Base-by-base conservation (phyloP, 2,113 vertebrate genomes). In the Pao palembangensis region DNA sequence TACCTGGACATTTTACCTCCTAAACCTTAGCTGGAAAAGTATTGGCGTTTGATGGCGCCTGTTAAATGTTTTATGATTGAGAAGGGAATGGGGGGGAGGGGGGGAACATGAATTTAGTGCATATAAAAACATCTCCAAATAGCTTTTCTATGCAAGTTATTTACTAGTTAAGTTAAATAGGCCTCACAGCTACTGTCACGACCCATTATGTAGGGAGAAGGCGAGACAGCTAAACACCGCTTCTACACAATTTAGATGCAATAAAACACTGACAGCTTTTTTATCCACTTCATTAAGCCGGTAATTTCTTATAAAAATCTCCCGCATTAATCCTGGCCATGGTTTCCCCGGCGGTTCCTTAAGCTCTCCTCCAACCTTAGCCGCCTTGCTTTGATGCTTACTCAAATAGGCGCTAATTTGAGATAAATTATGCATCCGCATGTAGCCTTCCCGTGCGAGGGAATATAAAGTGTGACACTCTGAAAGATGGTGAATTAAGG, bases 231-330 rank as follows among this genome's bases (percentile, higher is more conserved):
- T 92, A 91, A 88, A 91, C 87, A 91, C 90, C 88, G 92, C 91
- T 93, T 92, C 89, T 90, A 87, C 89, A 91, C 91, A 93, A 93
- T 94, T 95, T 93, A 92, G 88, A 91, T 85, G 89, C 90, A 93
- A 92, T 93, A 93, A 93, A 95, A 93, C 88, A 87, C 85, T 93
- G 93, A 94, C 91, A 94, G 90, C 89, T 88, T 92, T 94, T 94
- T 93, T 92, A 93, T 92, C 90, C 92, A 93, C 91, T 95, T 94
- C 89, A 93, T 95, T 94, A 95, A 90, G 91, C 91, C 91, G 90
- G 92, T 94, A 93, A 93, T 95, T 94, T 93, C 88, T 94, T 93
- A 88, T 91, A 91, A 94, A 93, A 93, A 91, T 91, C 80, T 84
- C 85, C 89, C 80, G 91, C 93, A 94, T 94, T 94, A 94, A 93